These are phyloP conservation scores for Oriolus oriolus DNA, from an alignment of 2,113 vertebrate genomes.

Conservation along the genomic window DNA sequence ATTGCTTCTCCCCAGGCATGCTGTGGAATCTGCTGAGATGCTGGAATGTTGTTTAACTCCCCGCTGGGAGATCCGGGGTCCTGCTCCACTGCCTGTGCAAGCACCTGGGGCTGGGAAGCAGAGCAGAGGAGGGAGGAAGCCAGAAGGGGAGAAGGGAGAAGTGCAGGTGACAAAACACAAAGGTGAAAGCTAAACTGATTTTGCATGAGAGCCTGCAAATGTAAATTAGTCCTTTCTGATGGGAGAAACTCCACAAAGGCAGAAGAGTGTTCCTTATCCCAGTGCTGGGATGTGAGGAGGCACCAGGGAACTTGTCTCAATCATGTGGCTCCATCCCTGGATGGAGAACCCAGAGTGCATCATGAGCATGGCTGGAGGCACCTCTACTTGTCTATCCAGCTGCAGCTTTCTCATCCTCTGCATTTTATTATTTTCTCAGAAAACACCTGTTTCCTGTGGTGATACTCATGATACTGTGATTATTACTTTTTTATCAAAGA, in stretches of 20 bases:
- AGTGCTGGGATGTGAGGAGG: neutral
- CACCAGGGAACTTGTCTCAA: accelerated
- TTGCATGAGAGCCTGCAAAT: neutral
- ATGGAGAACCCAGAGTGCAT: neutral
- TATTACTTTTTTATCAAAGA: neutral
- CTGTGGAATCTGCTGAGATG: neutral
- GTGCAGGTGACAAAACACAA: accelerated
- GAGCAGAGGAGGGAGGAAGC: neutral
- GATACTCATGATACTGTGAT: neutral
- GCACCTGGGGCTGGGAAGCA: neutral
- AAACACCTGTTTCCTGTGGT: neutral
- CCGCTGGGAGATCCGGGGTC: neutral
- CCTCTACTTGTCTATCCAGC: neutral
- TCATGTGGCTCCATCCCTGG: neutral
- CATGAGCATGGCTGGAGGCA: neutral
- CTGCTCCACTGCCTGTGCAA: accelerated
- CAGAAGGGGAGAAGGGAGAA: neutral
- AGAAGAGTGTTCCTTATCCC: neutral
- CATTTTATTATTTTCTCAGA: neutral
- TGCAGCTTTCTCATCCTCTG: neutral
- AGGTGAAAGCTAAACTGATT: neutral
- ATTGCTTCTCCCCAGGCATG: neutral
- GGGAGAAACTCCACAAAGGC: neutral
- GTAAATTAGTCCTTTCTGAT: neutral
- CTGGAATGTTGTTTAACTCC: neutral